These are phyloP conservation scores for Synodontis membranacea DNA, from an alignment of 2,113 vertebrate species.

Conservation along the genomic window DNA sequence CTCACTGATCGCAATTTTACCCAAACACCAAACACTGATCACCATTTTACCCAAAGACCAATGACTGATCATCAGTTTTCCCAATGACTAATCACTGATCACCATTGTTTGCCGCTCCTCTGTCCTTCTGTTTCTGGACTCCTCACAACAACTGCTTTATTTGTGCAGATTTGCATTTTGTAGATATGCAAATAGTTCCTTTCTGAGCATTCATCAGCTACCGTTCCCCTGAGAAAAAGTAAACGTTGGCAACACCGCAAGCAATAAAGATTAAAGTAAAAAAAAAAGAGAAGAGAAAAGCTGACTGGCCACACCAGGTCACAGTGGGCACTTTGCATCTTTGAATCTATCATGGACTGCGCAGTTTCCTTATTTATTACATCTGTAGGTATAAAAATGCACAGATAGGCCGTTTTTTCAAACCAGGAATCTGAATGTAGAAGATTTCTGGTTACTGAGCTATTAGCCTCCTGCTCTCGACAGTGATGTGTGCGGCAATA, in stretches of 20 bases:
- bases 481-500: conserved; percentile 40
- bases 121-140: no score
- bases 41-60: neutral
- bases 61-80: neutral
- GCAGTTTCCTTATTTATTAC: neutral
- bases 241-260: neutral
- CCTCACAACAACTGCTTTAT: neutral
- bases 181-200: neutral
- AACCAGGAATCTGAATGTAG: no score
- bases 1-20: no score
- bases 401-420: no score
- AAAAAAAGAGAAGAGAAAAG: neutral
- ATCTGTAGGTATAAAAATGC: neutral
- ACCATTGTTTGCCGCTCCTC: neutral
- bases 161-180: neutral
- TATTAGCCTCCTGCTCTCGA: conserved; percentile 48
- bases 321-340: neutral
- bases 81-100: no score
- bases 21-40: neutral
- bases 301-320: neutral
- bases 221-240: neutral
- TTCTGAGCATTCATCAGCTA: neutral
- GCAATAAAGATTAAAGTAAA: neutral
- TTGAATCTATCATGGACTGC: neutral
- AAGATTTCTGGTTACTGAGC: conserved; percentile 58